phyloP scores from a whole-genome alignment of 2,888 invertebrate genomes.

The Priocnemis perturbator region DNA sequence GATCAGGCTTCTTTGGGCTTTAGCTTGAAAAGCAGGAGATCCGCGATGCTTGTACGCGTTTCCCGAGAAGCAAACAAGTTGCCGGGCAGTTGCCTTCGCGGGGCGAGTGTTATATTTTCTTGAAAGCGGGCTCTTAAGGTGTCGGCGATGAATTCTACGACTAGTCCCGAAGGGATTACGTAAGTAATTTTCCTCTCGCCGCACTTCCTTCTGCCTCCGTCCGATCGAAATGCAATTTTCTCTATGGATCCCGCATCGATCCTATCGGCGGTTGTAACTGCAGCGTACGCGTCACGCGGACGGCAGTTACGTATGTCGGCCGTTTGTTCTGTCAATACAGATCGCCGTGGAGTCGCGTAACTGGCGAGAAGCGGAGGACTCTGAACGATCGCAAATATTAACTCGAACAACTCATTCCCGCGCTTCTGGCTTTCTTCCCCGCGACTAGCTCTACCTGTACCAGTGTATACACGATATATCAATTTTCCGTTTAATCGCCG shows the following conservation, averaged over 20 bases:
- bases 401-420: no score
- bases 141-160: background rate
- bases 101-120: slow-evolving; percentile 2
- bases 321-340: background rate
- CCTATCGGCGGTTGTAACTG: background rate
- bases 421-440: no score
- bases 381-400: no score
- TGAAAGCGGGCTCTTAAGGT: background rate
- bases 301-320: no score
- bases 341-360: no score
- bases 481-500: no score
- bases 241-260: slow-evolving; percentile 1
- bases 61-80: slow-evolving; percentile 1
- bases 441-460: no score
- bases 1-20: no score
- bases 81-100: background rate
- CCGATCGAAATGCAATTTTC: slow-evolving; percentile 4
- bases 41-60: background rate
- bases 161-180: slow-evolving; percentile 31
- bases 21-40: slow-evolving; percentile 6
- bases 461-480: no score
- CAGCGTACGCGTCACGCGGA: background rate
- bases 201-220: background rate
- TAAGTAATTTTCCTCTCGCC: slow-evolving; percentile 43
- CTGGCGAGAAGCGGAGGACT: no score